phyloP scores from a whole-genome alignment of 2,113 vertebrate genomes.

The Gopherus flavomarginatus region DNA sequence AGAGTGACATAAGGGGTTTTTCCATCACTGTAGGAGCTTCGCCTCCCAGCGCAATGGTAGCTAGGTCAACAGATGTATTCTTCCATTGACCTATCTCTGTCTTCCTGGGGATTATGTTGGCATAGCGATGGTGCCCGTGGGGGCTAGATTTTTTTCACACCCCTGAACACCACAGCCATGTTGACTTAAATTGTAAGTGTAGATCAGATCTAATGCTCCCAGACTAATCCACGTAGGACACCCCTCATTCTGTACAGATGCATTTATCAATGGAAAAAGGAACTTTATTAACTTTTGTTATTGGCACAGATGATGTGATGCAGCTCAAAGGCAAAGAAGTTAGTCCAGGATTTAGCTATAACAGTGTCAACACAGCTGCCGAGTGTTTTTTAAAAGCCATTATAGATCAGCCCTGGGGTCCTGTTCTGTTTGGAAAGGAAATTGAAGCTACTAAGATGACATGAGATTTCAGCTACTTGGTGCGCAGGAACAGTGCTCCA shows the following conservation, averaged over 20 bases:
- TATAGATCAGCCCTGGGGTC: not conserved
- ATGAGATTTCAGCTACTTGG: not conserved
- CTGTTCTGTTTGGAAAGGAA: not conserved
- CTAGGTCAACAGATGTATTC: not conserved
- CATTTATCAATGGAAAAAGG: not conserved
- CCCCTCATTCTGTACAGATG: not conserved
- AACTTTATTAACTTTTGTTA: not conserved
- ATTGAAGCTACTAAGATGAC: not conserved
- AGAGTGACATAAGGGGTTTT: not conserved
- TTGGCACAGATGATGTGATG: not conserved
- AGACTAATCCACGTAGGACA: not conserved
- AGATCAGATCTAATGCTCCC: not conserved
- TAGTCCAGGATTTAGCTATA: not conserved
- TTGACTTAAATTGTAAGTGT: not conserved
- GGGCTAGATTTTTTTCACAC: not conserved
- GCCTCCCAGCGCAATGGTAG: not conserved
- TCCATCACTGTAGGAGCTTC: not conserved
- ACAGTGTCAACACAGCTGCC: not conserved
- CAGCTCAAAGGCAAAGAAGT: not conserved
- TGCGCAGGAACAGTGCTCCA: not conserved
- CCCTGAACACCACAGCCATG: not conserved
- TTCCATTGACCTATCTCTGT: not conserved
- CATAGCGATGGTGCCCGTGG: not conserved
- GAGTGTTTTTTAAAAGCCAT: not conserved
- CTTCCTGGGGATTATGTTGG: not conserved